Percentiles rank a stretch among this genome's conserved stretches.
Conservation (phyloP, 2,888 invertebrate species). For the Linnaemya vulpina region DNA sequence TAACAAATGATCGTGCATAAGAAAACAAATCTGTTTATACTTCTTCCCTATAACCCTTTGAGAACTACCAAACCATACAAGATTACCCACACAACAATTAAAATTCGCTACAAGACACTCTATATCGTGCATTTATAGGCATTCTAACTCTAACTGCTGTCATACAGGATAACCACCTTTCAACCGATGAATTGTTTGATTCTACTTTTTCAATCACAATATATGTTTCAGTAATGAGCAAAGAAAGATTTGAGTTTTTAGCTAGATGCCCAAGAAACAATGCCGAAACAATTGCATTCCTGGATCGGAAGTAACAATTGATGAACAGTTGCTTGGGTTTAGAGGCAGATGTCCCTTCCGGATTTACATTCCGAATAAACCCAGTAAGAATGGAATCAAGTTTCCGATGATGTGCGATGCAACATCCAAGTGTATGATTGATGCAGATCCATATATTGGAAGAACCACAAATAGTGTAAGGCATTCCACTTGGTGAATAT, state of each 20-base stretch:
- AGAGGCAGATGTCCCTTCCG: neutral
- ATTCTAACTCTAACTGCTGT: too few species aligned
- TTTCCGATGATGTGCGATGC: constrained; percentile 29
- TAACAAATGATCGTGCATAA: too few species aligned
- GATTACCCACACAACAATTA: too few species aligned
- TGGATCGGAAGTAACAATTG: constrained; percentile 22
- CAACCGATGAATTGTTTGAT: constrained; percentile 6
- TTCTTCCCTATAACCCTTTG: too few species aligned
- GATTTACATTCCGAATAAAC: neutral
- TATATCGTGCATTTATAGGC: too few species aligned
- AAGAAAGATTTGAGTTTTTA: constrained; percentile 9
- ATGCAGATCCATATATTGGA: constrained; percentile 22
- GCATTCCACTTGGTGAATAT: constrained; percentile 31
- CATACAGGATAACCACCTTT: constrained; percentile 5
- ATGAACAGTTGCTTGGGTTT: constrained; percentile 25
- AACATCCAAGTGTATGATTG: constrained; percentile 22
- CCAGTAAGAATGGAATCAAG: constrained; percentile 52
- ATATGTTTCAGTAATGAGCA: constrained; percentile 18
- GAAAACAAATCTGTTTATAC: too few species aligned
- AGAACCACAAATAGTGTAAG: too few species aligned
- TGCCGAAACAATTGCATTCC: constrained; percentile 17
- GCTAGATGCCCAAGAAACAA: constrained; percentile 24
- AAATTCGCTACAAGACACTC: too few species aligned
- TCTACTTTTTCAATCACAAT: neutral
- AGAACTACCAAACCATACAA: too few species aligned